A percentile compares a stretch with the other conserved stretches of the same genome.
These are phyloP conservation scores for Prionace glauca DNA, from an alignment of 2,797 vertebrate species.

Conservation along the genomic window DNA sequence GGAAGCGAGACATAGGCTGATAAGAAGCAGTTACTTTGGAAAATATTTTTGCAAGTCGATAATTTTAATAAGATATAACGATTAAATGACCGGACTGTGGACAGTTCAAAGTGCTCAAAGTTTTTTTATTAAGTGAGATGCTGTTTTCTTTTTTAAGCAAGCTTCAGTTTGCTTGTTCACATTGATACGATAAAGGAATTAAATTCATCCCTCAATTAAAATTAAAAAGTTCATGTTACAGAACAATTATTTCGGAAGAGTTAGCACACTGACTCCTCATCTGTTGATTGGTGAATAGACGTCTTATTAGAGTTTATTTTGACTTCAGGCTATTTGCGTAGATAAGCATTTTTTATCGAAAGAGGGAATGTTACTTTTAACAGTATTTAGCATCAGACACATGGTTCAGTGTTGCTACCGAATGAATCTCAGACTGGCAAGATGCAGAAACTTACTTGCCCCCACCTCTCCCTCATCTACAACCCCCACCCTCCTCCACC, in stretches of 20 bases:
- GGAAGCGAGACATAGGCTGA: slow-evolving; percentile 63
- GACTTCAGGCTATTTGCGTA: not conserved
- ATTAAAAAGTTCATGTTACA: not conserved
- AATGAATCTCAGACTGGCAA: not conserved
- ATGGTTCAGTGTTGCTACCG: not conserved
- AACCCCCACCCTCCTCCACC: not conserved
- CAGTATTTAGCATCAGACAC: not conserved
- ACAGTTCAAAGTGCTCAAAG: not conserved
- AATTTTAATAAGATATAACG: not conserved
- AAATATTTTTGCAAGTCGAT: not conserved
- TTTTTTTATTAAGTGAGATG: not conserved
- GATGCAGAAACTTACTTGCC: not conserved
- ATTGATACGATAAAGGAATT: not conserved
- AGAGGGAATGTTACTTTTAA: not conserved
- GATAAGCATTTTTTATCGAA: not conserved
- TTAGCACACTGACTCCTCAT: not conserved
- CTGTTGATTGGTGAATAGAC: not conserved
- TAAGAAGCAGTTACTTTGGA: slow-evolving; percentile 38
- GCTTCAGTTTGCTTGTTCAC: not conserved
- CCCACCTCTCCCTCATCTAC: not conserved
- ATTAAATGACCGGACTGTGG: not conserved
- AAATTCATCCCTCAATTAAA: not conserved
- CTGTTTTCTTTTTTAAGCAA: no score
- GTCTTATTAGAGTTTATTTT: not conserved
- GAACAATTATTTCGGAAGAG: not conserved